Evolutionary conservation across 2,113 vertebrate species (phyloP), one percentile per base, ranked within the genome.

Genomic region (Tyrannus savana): DNA sequence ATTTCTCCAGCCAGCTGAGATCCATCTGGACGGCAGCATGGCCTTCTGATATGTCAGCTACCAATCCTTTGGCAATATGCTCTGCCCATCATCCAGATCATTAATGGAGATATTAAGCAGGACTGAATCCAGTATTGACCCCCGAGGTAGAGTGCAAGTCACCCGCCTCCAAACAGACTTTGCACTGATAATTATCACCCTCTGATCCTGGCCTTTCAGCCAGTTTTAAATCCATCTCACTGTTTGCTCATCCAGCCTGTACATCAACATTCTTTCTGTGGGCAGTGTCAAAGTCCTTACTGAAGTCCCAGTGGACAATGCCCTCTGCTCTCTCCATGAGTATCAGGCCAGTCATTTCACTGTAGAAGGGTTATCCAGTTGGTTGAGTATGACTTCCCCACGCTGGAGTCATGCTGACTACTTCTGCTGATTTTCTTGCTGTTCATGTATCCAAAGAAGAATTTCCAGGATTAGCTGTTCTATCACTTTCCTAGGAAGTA

Each of bases 131-230:
- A 37, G 7, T 68, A 39, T 9, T 35, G 42, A 63, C 18, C 10
- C 15, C 39, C 15, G 22, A n/a, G 17, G 5, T 59, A 52, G 22
- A 42, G 15, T 52, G 39, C 21, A 23, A 42, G 10, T 35, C 33
- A 31, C 2, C 35, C 0, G 0, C 10, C 21, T 84, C 21, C 24
- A 56, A 10, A 1, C 14, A 46, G 49, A n/a, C 10, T n/a, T 68
- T 56, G 19, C 0, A 0, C 35, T 42, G 23, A 17, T n/a, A 24
- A n/a, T 50, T 35, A 33, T 18, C 15, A 47, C 24, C 4, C 8
- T 27, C 42, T 74, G 42, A 37, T 14, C 30, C 49, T 27, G 31
- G 31, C 10, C 16, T 35, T 72, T 63, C 31, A 64, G 25, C 7
- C 21, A 23, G 7, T 18, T 49, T 73, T 42, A 22, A 42, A 8